Evolutionary conservation across 2,797 vertebrate species (phyloP).

Genomic region (Allobates femoralis): DNA sequence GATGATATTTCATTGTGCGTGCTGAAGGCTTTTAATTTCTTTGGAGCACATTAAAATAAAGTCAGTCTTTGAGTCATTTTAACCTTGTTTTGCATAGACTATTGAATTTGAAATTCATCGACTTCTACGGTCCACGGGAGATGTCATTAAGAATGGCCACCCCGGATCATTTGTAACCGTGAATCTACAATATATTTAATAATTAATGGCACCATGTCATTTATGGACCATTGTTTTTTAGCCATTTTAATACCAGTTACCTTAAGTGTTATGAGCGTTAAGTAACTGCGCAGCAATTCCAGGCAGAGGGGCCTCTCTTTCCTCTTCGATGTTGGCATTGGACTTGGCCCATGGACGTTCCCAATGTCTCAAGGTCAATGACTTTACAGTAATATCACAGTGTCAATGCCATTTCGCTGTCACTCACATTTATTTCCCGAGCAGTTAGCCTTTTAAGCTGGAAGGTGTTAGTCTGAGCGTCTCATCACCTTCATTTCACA

Average conservation of each 20-base stretch:
- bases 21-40: constrained; percentile 74
- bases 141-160: constrained; percentile 71
- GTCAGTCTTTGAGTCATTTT: constrained; percentile 73
- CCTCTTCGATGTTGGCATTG: constrained; percentile 37
- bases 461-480: constrained; percentile 23
- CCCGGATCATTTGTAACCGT: neutral
- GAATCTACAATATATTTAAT: constrained; percentile 66
- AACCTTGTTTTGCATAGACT: constrained; percentile 78
- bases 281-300: constrained; percentile 54
- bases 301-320: constrained; percentile 59
- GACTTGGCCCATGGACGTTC: constrained; percentile 20
- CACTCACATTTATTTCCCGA: constrained; percentile 34
- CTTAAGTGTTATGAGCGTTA: constrained; percentile 62
- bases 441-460: constrained; percentile 10
- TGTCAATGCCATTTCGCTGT: constrained; percentile 22
- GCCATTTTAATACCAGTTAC: constrained; percentile 66
- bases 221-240: constrained; percentile 67
- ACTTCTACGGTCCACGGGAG: constrained; percentile 69
- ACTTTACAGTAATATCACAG: constrained; percentile 35
- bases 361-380: constrained; percentile 57
- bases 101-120: constrained; percentile 74
- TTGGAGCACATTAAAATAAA: constrained; percentile 73
- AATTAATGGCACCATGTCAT: constrained; percentile 65
- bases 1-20: constrained; percentile 70
- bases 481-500: constrained; percentile 52